Percentiles rank a stretch among this genome's conserved stretches.
These are phyloP conservation scores for Petaurus breviceps DNA, from an alignment of 2,113 vertebrate genomes.

Conservation along the genomic window DNA sequence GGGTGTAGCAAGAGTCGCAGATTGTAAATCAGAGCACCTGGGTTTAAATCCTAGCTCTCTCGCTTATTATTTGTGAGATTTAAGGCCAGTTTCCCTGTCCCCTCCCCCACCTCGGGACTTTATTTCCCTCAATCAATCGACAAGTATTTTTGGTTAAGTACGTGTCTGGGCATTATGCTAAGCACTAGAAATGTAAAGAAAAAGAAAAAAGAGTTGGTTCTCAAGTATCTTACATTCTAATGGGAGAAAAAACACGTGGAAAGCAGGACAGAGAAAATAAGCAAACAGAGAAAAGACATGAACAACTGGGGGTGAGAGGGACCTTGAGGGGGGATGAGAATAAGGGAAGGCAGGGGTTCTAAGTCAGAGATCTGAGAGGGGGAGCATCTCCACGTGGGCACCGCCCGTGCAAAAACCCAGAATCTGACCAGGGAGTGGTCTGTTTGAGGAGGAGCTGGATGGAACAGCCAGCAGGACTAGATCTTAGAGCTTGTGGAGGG, in stretches of 20 bases:
- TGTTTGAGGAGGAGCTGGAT: too few species aligned
- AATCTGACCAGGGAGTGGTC: not conserved
- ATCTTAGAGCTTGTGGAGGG: not conserved
- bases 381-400: not conserved
- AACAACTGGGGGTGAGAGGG: not conserved
- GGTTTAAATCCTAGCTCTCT: not conserved
- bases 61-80: not conserved
- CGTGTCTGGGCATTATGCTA: not conserved
- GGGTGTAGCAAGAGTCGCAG: not conserved
- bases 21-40: not conserved
- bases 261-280: not conserved
- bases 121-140: not conserved
- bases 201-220: not conserved
- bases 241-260: not conserved
- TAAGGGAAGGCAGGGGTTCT: not conserved
- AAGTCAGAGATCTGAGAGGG: not conserved
- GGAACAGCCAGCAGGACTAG: not conserved
- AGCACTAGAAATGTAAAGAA: not conserved
- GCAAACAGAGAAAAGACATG: not conserved
- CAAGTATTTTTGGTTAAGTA: not conserved
- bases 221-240: not conserved
- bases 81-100: not conserved
- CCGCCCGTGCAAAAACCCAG: not conserved
- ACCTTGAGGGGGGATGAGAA: too few species aligned
- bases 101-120: not conserved